A percentile compares a stretch with the other conserved stretches of the same genome.
phyloP scores from a whole-genome alignment of 2,888 invertebrate species.

The Entomobrya multifasciata region DNA sequence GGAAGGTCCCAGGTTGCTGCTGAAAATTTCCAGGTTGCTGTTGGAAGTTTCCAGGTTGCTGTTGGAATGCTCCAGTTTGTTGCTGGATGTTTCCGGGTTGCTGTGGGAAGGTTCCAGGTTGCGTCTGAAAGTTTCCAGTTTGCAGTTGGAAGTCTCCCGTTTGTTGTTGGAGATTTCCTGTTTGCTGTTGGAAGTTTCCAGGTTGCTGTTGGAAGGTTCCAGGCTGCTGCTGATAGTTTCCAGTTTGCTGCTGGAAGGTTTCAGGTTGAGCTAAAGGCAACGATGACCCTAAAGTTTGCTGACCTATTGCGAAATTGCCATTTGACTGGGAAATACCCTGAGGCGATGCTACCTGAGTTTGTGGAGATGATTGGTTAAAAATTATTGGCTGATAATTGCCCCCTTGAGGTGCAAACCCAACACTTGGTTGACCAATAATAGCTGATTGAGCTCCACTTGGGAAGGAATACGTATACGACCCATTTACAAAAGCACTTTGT shows the following conservation, averaged over 20 bases:
- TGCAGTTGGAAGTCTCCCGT: too few species aligned
- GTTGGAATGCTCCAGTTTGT: background rate
- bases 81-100: too few species aligned
- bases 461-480: background rate
- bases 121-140: too few species aligned
- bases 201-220: background rate
- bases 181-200: background rate
- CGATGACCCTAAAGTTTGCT: background rate
- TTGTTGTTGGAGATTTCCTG: too few species aligned
- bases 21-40: background rate
- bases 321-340: too few species aligned
- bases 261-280: background rate
- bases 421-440: background rate
- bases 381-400: background rate
- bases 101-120: too few species aligned
- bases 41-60: background rate
- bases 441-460: background rate
- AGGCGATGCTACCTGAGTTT: too few species aligned
- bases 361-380: too few species aligned
- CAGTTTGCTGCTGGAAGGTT: background rate
- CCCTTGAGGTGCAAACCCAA: background rate
- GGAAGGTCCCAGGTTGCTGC: too few species aligned
- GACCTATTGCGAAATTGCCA: background rate
- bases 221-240: background rate
- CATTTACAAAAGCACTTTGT: background rate